Conservation (phyloP, 2,888 invertebrate genomes). For the Theretra japonica region DNA sequence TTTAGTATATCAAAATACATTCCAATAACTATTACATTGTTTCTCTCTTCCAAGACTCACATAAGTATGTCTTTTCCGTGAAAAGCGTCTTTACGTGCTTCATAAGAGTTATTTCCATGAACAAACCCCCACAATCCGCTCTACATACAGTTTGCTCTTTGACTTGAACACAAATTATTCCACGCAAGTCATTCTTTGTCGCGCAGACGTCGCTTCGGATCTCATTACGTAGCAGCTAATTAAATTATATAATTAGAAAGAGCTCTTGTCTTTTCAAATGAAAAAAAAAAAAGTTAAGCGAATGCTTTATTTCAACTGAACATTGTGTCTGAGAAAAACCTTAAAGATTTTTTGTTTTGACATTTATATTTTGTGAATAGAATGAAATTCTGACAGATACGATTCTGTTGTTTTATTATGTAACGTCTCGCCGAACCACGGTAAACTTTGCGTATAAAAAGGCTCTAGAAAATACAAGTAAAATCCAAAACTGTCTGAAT, state of each 20-base stretch:
- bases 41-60: too few species aligned
- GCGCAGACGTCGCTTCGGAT: slow-evolving; percentile 15
- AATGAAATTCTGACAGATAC: neutral
- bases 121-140: neutral
- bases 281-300: slow-evolving; percentile 12
- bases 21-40: too few species aligned
- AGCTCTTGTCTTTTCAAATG: slow-evolving; percentile 25
- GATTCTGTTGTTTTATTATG: neutral
- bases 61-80: neutral
- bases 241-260: slow-evolving; percentile 25
- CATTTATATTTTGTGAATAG: neutral
- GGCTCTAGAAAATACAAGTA: too few species aligned
- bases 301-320: slow-evolving; percentile 14
- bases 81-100: neutral
- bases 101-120: neutral
- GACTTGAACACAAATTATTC: slow-evolving; percentile 4
- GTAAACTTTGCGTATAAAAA: neutral
- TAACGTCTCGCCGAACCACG: neutral
- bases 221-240: slow-evolving; percentile 25
- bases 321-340: slow-evolving; percentile 6
- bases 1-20: too few species aligned
- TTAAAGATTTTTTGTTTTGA: neutral
- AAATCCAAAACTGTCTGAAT: too few species aligned
- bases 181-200: slow-evolving; percentile 19
- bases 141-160: neutral